Evolutionary conservation across 2,113 vertebrate species (phyloP).

Genomic region (Perognathus longimembris): DNA sequence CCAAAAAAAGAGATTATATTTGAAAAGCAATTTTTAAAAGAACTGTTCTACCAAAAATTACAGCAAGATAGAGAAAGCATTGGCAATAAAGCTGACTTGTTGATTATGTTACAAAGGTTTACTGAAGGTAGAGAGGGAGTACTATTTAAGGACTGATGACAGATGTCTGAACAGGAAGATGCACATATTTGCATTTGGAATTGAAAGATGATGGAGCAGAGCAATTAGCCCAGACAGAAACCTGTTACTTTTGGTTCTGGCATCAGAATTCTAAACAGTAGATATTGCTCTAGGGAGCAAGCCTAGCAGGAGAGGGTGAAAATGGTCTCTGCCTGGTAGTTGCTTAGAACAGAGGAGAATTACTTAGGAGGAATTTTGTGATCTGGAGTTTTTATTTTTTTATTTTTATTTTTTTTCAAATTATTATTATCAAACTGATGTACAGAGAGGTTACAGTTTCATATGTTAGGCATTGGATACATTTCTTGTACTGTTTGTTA

Average conservation of each 20-base stretch:
- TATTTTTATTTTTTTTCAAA: no score
- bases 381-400: background rate
- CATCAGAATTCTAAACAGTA: background rate
- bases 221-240: background rate
- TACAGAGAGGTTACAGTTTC: no score
- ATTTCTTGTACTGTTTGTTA: no score
- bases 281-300: background rate
- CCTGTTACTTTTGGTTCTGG: background rate
- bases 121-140: background rate
- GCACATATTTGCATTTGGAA: background rate
- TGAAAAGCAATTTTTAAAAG: background rate
- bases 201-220: background rate
- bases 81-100: background rate
- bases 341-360: background rate
- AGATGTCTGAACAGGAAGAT: background rate
- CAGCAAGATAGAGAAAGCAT: background rate
- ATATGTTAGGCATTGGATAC: no score
- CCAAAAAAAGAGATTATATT: constrained; percentile 9
- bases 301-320: background rate
- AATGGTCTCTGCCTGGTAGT: background rate
- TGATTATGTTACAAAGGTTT: background rate
- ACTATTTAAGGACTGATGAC: constrained; percentile 19
- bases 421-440: no score
- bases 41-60: background rate
- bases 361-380: background rate